Evolutionary conservation across 2,797 vertebrate genomes (phyloP), one percentile per base, ranked within the genome.

Genomic region (Pseudochirops corinnae): DNA sequence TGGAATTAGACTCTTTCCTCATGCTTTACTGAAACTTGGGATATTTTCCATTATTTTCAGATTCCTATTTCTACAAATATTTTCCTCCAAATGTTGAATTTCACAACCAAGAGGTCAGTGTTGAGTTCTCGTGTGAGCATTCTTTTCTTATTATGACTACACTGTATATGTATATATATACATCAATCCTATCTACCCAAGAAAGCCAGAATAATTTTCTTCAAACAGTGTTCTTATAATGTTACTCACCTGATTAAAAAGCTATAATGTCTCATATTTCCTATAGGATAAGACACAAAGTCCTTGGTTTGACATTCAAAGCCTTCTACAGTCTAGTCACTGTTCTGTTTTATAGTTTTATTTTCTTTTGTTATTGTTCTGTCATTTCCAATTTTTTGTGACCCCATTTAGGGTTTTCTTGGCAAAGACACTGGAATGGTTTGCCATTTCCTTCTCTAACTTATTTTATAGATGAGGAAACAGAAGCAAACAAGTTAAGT

Each of bases 51-150:
- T 57, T 92, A 33, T 90, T 95, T 95, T 94, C 33, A 92, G 55
- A 58, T 50, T 93, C 91, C 95, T 93, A 55, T 93, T 94, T 90
- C 55, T 94, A 97, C 9, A 87, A 87, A 87, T 50, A 46, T 87
- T 87, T 74, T 87, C 87, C 21, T 90, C 56, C 56, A 29, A 96
- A 55, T 56, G 62, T 60, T 67, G 90, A n/a, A 62, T 62, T n/a
- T 94, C 50, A 16, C 50, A 93, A 31, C 11, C 5, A 55, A 57
- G 91, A 93, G 93, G 57, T 4, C 50, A 96, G 55, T 93, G 53
- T 31, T 53, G 90, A 50, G 31, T 94, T 96, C 67, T 95, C 1
- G 14, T 53, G 82, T 95, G 29, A 52, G 60, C 92, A n/a, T 52
- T 9, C 53, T 92, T 95, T 39, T 31, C 6, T 92, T 21, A 93